Conservation (phyloP, 2,888 invertebrate genomes). For the Ennomos erosarius region DNA sequence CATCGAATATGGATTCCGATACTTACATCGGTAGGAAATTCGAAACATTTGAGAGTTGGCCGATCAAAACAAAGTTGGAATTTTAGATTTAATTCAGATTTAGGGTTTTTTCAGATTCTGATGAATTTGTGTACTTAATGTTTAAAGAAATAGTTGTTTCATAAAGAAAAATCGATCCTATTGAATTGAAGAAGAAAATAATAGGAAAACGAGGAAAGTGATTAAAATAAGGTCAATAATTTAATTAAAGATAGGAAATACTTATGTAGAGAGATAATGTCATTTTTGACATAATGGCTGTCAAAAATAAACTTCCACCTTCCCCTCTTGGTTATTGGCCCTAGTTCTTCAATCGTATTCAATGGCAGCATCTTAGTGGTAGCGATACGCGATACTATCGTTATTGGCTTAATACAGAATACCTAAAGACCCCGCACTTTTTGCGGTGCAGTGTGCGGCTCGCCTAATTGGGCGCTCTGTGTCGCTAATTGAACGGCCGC, state of each 20-base stretch:
- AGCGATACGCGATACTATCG: neutral
- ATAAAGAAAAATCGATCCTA: too few relatives aligned
- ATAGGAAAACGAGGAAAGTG: too few relatives aligned
- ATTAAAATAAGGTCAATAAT: too few relatives aligned
- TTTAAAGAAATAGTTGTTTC: too few relatives aligned
- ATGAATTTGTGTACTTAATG: neutral
- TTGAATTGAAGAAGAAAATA: too few relatives aligned
- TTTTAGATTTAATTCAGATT: neutral
- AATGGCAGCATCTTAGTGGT: neutral
- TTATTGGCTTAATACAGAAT: neutral
- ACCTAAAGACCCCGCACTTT: conserved; percentile 37
- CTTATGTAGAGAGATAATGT: too few relatives aligned
- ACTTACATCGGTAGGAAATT: conserved; percentile 3
- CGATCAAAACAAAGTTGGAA: neutral
- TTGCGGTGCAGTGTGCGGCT: conserved; percentile 63
- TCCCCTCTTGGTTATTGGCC: too few relatives aligned
- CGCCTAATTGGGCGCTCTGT: conserved; percentile 67
- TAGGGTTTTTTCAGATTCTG: neutral
- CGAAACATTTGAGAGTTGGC: conserved; percentile 22
- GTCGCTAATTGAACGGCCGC: conserved; percentile 75
- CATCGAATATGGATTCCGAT: conserved; percentile 19
- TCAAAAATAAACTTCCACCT: neutral
- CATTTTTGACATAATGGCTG: conserved; percentile 7
- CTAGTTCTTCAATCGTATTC: too few relatives aligned
- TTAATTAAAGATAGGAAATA: too few relatives aligned